Evolutionary conservation across 1,140 invertebrate genomes (phyloP).

Genomic region (Zaprionus tsacasi): DNA sequence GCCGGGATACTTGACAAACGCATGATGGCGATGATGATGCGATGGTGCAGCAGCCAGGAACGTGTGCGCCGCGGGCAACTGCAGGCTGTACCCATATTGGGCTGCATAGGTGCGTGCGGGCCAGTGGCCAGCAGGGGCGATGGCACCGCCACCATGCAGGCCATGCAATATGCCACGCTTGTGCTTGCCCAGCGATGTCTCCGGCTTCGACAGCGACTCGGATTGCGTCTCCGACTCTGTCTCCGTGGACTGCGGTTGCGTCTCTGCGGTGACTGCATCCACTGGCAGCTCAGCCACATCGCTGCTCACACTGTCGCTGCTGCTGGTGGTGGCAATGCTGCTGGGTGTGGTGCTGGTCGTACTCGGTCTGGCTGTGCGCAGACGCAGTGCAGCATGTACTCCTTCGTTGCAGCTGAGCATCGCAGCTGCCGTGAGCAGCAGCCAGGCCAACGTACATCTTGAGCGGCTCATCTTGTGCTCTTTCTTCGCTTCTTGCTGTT

Average conservation of each 20-base stretch:
- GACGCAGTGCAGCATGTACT: slow-evolving; percentile 37
- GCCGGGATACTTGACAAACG: slow-evolving; percentile 56
- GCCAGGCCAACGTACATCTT: background rate
- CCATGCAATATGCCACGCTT: slow-evolving; percentile 74
- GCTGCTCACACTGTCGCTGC: slow-evolving; percentile 11
- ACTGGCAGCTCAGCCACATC: slow-evolving; percentile 5
- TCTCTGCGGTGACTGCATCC: background rate
- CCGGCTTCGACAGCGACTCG: slow-evolving; percentile 1
- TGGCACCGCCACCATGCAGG: background rate
- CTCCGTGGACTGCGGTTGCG: background rate
- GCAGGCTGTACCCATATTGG: slow-evolving; percentile 75
- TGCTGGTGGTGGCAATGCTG: slow-evolving; percentile 12
- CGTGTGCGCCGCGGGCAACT: slow-evolving; percentile 62
- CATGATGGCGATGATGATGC: slow-evolving; percentile 38
- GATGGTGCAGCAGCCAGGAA: slow-evolving; percentile 55
- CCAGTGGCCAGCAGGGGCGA: slow-evolving; percentile 41
- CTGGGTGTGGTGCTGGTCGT: slow-evolving; percentile 42
- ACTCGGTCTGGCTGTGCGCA: slow-evolving; percentile 46
- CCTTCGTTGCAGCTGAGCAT: slow-evolving; percentile 11
- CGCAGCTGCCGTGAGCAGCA: slow-evolving; percentile 15
- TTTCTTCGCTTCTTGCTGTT: background rate
- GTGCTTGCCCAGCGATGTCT: slow-evolving; percentile 53
- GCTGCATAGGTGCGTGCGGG: slow-evolving; percentile 71
- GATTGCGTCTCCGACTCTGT: slow-evolving; percentile 9
- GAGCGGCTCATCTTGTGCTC: background rate